Evolutionary conservation across 2,797 vertebrate species (phyloP), one percentile per base, ranked within the genome.

Genomic region (Furcifer pardalis): DNA sequence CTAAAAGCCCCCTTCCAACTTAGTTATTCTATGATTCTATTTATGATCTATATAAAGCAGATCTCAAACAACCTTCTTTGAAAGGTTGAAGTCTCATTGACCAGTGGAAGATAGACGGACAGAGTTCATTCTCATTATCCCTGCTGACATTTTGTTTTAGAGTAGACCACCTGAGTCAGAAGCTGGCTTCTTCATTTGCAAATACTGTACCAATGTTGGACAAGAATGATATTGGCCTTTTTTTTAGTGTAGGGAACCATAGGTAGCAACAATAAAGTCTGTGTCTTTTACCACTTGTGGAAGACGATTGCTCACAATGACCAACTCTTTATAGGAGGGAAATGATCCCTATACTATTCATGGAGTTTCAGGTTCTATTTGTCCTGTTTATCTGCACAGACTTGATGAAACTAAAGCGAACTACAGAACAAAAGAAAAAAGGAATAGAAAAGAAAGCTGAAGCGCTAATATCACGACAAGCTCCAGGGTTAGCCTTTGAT

Each of bases 401-500:
- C 87, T 85, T 98, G 90, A 97, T 98, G 96, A 97, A 92, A 91
- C 91, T 99, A 80, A 97, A 94, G 88, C 93, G 93, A 91, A 95
- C 89, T 0, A 76, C 91, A 40, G 79, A 79, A 0, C 71, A 85
- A 56, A 94, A 52, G 84, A 96, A 80, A 72, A 81, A 77, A 25
- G 86, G 49, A 12, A 96, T 91, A 42, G 94, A 94, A 44, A 94
- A 90, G 85, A 97, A 92, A 85, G 90, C 89, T 0, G 95, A 96
- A 92, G 94, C 90, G 4, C 83, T 96, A 4, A 92, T 97, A 84
- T 97, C 96, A 21, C 92, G 85, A 0, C 92, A 96, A 82, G 96
- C 96, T 69, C 95, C 97, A 27, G 98, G 97, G 10, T 95, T 98
- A 92, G 98, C 97, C 88, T 97, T 98, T 6, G 97, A 97, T 94